phyloP scores from a whole-genome alignment of 2,113 vertebrate genomes.

The Serinus canaria region DNA sequence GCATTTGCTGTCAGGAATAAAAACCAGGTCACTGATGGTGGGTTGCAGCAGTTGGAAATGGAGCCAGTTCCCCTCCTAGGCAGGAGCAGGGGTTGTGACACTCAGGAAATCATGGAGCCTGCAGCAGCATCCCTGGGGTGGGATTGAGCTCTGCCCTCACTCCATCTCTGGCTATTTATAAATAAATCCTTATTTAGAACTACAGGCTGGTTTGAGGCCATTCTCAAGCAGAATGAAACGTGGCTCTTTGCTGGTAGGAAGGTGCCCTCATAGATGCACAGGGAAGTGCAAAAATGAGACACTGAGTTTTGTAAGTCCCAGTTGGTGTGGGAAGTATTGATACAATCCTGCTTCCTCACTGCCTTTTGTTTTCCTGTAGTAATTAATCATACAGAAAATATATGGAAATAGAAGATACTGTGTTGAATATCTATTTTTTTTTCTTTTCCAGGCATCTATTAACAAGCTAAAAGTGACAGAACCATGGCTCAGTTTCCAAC shows the following conservation, averaged over 20 bases:
- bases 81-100: not conserved
- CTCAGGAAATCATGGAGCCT: not conserved
- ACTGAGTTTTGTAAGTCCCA: not conserved
- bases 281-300: not conserved
- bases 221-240: not conserved
- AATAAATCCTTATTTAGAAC: not conserved
- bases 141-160: not conserved
- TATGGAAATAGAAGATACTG: not conserved
- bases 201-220: not conserved
- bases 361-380: not conserved
- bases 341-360: not conserved
- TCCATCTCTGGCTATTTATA: not conserved
- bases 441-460: slow-evolving; percentile 59
- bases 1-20: not conserved
- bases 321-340: not conserved
- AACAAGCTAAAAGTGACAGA: slow-evolving; percentile 78
- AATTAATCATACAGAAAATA: not conserved
- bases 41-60: not conserved
- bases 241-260: not conserved
- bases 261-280: not conserved
- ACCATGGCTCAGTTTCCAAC: slow-evolving; percentile 98
- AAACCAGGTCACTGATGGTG: rapidly evolving
- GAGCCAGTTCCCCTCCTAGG: not conserved
- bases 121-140: not conserved
- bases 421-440: not conserved